These are phyloP conservation scores for Carcharodon carcharias DNA, from an alignment of 2,797 vertebrate genomes.

Conservation along the genomic window DNA sequence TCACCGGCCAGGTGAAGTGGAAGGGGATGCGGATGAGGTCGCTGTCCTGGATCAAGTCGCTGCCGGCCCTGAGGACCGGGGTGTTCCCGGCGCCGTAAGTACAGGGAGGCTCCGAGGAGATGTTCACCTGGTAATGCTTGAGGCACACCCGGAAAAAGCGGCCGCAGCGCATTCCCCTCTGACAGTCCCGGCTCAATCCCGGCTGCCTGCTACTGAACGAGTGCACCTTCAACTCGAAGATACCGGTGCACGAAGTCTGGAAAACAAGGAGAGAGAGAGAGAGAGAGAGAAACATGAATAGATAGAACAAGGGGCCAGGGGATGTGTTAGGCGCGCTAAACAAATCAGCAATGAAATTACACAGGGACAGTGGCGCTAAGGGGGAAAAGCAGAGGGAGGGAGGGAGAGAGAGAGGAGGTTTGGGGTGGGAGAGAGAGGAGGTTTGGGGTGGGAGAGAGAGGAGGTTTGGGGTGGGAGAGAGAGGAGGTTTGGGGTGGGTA, in stretches of 20 bases:
- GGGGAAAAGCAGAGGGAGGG: too few species aligned
- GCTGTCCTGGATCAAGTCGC: constrained; percentile 53
- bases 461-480: neutral
- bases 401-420: too few species aligned
- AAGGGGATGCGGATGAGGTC: constrained; percentile 65
- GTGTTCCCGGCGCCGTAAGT: constrained; percentile 66
- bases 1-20: constrained; percentile 77
- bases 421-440: too few species aligned
- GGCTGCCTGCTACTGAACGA: constrained; percentile 58
- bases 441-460: too few species aligned
- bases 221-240: constrained; percentile 79
- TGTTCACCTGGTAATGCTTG: constrained; percentile 65
- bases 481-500: neutral
- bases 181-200: constrained; percentile 27
- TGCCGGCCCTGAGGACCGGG: constrained; percentile 54
- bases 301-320: too few species aligned
- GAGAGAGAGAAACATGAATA: neutral
- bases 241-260: constrained; percentile 62
- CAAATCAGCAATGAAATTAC: neutral
- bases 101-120: constrained; percentile 66
- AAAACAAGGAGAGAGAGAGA: too few species aligned
- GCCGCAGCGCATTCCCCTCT: constrained; percentile 58
- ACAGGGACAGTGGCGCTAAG: too few species aligned
- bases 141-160: constrained; percentile 80
- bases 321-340: too few species aligned